Base-by-base conservation (phyloP, 2,888 invertebrate species). In the Alcis repandata region DNA sequence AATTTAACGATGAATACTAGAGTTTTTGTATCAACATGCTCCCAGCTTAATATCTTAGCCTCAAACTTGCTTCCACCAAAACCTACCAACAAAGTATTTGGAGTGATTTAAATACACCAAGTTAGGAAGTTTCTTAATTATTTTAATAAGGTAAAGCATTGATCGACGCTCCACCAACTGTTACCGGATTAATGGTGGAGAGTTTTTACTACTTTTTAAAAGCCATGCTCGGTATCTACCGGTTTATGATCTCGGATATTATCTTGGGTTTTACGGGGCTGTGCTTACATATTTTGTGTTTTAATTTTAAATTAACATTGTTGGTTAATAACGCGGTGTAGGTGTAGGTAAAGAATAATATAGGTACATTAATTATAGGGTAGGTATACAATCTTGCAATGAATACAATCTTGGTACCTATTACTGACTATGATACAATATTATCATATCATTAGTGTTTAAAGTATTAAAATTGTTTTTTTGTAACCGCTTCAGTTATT, bases 171-270 rank as follows among this genome's bases (percentile, higher is more conserved):
- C 89, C 87, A 84, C 87, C 88, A 86, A 89, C 89, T 86, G 87
- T 83, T 88, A 84, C 89, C 75, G 79, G 79, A 82, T 85, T 88
- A 84, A 87, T 85, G 85, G 72, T 75, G 72, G 64, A 76, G 80
- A 85, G 83, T 86, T 90, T 91, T 91, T 90, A 91, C 86, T 87
- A 88, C 90, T 89, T 88, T 90, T 89, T 88, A 87, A 91, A 89
- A 87, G 87, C 86, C 77, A 57, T 51, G 71, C 67, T 63, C 54
- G 51, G 62, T 74, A 78, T 79, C 77, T 79, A 62, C 71, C 71
- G 61, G 56, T 70, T 78, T 85, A 87, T 86, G 65, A 40, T 57
- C 60, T 43, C 83, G 64, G 71, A 76, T 78, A 79, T 83, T 83
- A 85, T 80, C 82, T 80, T 70, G 59, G 71, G 68, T 72, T 83